Evolutionary conservation across 2,888 invertebrate species (phyloP).

Genomic region (Brachycybe producta): DNA sequence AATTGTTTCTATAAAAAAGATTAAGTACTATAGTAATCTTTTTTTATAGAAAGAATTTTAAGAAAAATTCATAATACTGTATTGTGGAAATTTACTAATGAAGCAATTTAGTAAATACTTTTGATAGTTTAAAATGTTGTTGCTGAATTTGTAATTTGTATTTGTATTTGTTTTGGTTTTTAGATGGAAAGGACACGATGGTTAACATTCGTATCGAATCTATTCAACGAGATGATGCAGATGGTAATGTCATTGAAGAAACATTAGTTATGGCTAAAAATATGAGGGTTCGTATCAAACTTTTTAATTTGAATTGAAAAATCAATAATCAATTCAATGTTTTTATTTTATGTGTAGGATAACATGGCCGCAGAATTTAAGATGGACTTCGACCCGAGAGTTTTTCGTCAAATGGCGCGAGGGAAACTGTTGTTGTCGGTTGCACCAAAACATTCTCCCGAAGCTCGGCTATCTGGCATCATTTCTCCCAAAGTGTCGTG

Average conservation of each 20-base stretch:
- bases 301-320: neutral
- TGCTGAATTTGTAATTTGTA: neutral
- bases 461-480: slow-evolving; percentile 49
- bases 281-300: slow-evolving; percentile 5
- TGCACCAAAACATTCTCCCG: slow-evolving; percentile 52
- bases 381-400: slow-evolving; percentile 60
- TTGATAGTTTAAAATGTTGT: neutral
- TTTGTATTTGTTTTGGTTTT: neutral
- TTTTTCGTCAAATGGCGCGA: slow-evolving; percentile 58
- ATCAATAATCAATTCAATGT: neutral
- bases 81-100: no score
- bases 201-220: slow-evolving; percentile 15
- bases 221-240: slow-evolving; percentile 9
- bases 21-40: no score
- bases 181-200: slow-evolving; percentile 6
- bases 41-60: no score
- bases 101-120: slow-evolving; percentile 7
- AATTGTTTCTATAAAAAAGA: no score
- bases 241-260: slow-evolving; percentile 14
- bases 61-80: no score
- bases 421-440: slow-evolving; percentile 59
- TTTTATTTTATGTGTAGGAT: slow-evolving; percentile 1
- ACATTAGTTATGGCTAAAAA: slow-evolving; percentile 8
- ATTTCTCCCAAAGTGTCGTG: slow-evolving; percentile 63
- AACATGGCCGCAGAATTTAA: slow-evolving; percentile 51